A percentile compares a stretch with the other conserved stretches of the same genome.
Conservation (phyloP, 2,797 vertebrate genomes). For the Synanceia verrucosa region DNA sequence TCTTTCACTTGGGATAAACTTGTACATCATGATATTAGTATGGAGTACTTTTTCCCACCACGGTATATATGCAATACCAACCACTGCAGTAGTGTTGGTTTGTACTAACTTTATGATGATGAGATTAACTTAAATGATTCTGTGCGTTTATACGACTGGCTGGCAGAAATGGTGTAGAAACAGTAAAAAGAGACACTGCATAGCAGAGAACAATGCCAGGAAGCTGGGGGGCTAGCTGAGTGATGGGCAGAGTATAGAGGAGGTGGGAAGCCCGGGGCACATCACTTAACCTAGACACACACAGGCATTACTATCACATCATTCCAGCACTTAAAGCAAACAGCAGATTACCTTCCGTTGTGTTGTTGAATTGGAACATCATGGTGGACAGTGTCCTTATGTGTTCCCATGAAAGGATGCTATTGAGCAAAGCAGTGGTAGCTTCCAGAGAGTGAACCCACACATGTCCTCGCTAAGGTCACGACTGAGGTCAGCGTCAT, state of each 20-base stretch:
- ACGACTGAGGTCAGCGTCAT: not conserved
- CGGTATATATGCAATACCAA: not conserved
- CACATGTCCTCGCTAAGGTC: not conserved
- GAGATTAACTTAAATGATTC: not conserved
- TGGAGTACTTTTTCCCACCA: not conserved
- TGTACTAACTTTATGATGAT: not conserved
- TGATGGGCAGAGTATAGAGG: slow-evolving; percentile 11
- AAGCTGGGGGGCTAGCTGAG: slow-evolving; percentile 47
- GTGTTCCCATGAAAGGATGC: not conserved
- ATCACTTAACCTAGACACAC: slow-evolving; percentile 30
- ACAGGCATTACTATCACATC: not conserved
- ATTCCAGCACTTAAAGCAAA: not conserved
- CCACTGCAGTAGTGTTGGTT: not conserved
- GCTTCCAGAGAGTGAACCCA: not conserved
- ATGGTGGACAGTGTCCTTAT: not conserved
- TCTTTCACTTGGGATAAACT: not conserved
- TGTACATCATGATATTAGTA: not conserved
- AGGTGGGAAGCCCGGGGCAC: slow-evolving; percentile 40
- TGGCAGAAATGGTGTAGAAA: slow-evolving; percentile 2
- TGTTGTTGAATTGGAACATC: too few species aligned
- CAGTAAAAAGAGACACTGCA: slow-evolving; percentile 37
- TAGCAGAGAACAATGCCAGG: slow-evolving; percentile 75
- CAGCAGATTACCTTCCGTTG: not conserved
- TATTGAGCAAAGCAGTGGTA: not conserved
- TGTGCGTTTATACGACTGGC: too few species aligned